Percentiles rank a stretch among this genome's conserved stretches.
Conservation (phyloP, 2,113 vertebrate species). For the Brachyhypopomus occidentalis region DNA sequence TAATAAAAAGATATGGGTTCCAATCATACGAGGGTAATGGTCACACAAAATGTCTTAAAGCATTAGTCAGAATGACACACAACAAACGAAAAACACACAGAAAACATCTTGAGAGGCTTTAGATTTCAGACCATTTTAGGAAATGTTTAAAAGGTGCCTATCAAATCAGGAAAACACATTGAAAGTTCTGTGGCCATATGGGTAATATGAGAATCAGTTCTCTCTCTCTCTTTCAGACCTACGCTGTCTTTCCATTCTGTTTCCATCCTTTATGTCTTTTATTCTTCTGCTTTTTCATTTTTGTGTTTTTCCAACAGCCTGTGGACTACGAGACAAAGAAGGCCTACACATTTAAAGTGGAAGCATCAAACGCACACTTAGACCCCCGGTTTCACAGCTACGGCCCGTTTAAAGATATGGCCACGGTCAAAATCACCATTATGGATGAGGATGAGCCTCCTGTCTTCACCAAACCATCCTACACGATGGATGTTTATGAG, state of each 20-base stretch:
- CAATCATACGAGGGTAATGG: conserved; percentile 8
- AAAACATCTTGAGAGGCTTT: conserved; percentile 5
- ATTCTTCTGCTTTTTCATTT: background rate
- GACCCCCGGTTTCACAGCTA: conserved; percentile 90
- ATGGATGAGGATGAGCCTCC: conserved; percentile 95
- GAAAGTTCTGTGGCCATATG: background rate
- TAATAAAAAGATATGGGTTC: background rate
- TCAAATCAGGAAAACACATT: background rate
- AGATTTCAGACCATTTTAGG: conserved; percentile 4
- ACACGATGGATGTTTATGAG: conserved; percentile 96
- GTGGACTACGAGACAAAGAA: conserved; percentile 97
- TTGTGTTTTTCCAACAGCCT: conserved; percentile 73
- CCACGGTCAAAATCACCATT: conserved; percentile 94
- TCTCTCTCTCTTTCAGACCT: background rate
- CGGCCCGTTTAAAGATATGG: conserved; percentile 95
- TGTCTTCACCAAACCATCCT: conserved; percentile 88
- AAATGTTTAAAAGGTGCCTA: background rate
- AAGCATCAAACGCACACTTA: conserved; percentile 90
- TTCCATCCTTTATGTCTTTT: background rate
- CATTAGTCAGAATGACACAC: conserved; percentile 1
- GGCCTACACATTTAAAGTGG: conserved; percentile 95
- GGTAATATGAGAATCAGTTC: background rate
- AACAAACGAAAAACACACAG: background rate
- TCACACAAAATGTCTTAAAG: conserved; percentile 27
- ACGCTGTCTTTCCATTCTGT: background rate